Conservation (phyloP, 2,797 vertebrate species). For the Epinephelus awoara region DNA sequence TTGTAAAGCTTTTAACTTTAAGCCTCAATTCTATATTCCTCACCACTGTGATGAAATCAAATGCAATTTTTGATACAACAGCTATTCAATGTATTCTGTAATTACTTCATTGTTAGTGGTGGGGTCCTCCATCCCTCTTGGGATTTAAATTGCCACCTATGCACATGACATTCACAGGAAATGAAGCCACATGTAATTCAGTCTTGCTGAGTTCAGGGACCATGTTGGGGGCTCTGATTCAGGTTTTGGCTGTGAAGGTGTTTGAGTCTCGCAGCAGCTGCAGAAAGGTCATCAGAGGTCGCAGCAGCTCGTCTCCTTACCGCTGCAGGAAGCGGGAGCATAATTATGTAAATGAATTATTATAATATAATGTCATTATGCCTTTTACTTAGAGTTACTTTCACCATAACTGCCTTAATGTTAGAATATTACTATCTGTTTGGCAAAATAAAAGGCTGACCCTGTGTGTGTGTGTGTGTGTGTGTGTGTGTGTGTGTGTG, state of each 20-base stretch:
- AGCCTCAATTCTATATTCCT: not conserved
- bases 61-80: not conserved
- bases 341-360: slow-evolving; percentile 48
- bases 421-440: too few relatives aligned
- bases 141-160: not conserved
- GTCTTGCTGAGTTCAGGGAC: not conserved
- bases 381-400: not conserved
- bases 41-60: not conserved
- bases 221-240: not conserved
- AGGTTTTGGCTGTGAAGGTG: slow-evolving; percentile 21
- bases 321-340: slow-evolving; percentile 19
- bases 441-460: not conserved
- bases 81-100: not conserved
- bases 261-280: slow-evolving; percentile 29
- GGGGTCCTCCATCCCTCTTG: not conserved
- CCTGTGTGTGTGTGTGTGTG: slow-evolving; percentile 16
- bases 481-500: slow-evolving; percentile 12
- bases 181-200: not conserved
- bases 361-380: not conserved
- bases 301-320: slow-evolving; percentile 13
- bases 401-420: not conserved
- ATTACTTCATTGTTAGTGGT: not conserved
- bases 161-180: not conserved
- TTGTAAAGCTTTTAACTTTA: too few relatives aligned
- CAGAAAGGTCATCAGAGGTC: slow-evolving; percentile 55